These are phyloP conservation scores for Drosophila carrolli DNA, from an alignment of 1,140 invertebrate genomes.

Conservation along the genomic window DNA sequence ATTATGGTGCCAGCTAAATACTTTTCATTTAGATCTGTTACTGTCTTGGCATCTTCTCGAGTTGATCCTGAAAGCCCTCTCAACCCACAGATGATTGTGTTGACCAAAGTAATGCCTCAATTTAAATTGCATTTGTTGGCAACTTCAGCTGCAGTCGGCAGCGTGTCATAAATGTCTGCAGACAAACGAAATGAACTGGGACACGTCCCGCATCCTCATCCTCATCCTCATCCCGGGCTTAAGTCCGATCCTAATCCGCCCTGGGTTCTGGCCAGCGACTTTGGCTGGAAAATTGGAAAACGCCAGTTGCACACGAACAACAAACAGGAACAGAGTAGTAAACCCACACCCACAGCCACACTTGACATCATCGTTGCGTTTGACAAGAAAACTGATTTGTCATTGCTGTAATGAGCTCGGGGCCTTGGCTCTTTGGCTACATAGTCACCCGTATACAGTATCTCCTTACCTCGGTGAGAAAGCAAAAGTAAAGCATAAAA, in stretches of 20 bases:
- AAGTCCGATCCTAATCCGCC: conserved; percentile 43
- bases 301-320: conserved; percentile 45
- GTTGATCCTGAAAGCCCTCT: not conserved
- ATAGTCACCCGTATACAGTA: not conserved
- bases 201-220: conserved; percentile 61
- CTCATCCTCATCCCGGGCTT: conserved; percentile 34
- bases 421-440: conserved; percentile 46
- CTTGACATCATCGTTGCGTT: conserved; percentile 68
- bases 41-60: not conserved
- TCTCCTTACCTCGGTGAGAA: conserved; percentile 42
- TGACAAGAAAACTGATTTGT: conserved; percentile 82
- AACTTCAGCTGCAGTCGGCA: conserved; percentile 43
- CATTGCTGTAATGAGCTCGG: conserved; percentile 72
- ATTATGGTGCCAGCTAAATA: not conserved
- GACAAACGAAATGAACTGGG: conserved; percentile 53
- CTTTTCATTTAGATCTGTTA: not conserved
- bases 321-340: not conserved
- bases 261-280: conserved; percentile 26
- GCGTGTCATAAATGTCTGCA: conserved; percentile 54
- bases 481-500: conserved; percentile 72
- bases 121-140: conserved; percentile 49
- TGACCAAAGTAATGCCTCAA: conserved; percentile 51
- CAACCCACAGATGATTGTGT: conserved; percentile 33
- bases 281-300: conserved; percentile 72
- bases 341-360: conserved; percentile 32